Evolutionary conservation across 2,888 invertebrate species (phyloP).

Genomic region (Tigriopus californicus): DNA sequence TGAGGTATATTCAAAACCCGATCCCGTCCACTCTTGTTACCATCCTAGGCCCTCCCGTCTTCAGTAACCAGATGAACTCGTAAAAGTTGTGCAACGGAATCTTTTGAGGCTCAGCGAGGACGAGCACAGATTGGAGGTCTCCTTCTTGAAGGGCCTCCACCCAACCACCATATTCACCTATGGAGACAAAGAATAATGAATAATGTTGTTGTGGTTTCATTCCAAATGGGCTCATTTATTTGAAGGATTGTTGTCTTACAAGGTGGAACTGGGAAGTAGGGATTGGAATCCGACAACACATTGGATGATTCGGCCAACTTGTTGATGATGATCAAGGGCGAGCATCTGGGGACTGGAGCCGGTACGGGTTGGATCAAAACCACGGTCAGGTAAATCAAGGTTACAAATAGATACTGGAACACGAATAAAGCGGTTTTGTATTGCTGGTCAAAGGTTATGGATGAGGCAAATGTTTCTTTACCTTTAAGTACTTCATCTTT

Average conservation of each 20-base stretch:
- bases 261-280: slow-evolving; percentile 15
- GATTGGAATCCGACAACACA: slow-evolving; percentile 12
- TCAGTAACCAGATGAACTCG: slow-evolving; percentile 12
- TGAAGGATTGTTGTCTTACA: slow-evolving; percentile 8
- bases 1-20: no score
- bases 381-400: no score
- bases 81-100: slow-evolving; percentile 13
- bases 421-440: no score
- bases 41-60: slow-evolving; percentile 10
- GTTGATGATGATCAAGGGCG: slow-evolving; percentile 15
- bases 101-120: background rate
- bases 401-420: no score
- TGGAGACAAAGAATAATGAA: background rate
- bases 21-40: background rate
- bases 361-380: background rate
- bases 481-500: no score
- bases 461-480: no score
- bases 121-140: background rate
- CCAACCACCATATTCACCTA: slow-evolving; percentile 11
- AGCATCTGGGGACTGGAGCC: slow-evolving; percentile 16
- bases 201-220: no score
- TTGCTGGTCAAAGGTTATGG: no score
- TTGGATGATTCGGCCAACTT: slow-evolving; percentile 14
- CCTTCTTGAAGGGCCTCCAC: background rate
- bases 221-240: no score